phyloP scores from a whole-genome alignment of 2,888 invertebrate genomes.

The Andricus quercusramuli region DNA sequence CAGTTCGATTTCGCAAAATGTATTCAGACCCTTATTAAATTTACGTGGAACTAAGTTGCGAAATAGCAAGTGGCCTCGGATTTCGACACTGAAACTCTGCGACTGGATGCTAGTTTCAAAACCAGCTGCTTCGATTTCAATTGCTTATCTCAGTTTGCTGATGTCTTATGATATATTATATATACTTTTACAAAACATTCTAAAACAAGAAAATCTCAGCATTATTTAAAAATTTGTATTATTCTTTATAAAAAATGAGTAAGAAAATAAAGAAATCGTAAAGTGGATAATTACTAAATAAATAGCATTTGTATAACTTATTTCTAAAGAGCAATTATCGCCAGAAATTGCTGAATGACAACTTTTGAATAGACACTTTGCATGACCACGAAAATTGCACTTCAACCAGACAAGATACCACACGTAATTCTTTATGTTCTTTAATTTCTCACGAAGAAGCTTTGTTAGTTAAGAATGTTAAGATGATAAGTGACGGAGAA shows the following conservation, averaged over 20 bases:
- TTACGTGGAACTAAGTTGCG: conserved; percentile 7
- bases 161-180: conserved; percentile 27
- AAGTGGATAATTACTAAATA: not conserved
- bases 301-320: not conserved
- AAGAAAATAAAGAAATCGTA: not conserved
- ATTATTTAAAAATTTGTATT: not conserved
- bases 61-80: conserved; percentile 22
- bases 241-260: not conserved
- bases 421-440: not conserved
- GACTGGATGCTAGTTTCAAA: conserved; percentile 28
- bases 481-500: conserved; percentile 10
- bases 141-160: conserved; percentile 25
- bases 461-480: not conserved
- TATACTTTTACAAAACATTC: not conserved
- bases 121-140: conserved; percentile 31
- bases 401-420: not conserved
- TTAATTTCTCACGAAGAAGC: not conserved
- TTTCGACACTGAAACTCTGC: conserved; percentile 31
- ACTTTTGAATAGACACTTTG: not conserved
- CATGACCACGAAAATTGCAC: not conserved
- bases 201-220: not conserved
- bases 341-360: not conserved
- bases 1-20: conserved; percentile 11
- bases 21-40: conserved; percentile 34
- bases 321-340: not conserved